phyloP scores from a whole-genome alignment of 53 echinoderm and acorn worm genomes.

The Holothuria scabra region DNA sequence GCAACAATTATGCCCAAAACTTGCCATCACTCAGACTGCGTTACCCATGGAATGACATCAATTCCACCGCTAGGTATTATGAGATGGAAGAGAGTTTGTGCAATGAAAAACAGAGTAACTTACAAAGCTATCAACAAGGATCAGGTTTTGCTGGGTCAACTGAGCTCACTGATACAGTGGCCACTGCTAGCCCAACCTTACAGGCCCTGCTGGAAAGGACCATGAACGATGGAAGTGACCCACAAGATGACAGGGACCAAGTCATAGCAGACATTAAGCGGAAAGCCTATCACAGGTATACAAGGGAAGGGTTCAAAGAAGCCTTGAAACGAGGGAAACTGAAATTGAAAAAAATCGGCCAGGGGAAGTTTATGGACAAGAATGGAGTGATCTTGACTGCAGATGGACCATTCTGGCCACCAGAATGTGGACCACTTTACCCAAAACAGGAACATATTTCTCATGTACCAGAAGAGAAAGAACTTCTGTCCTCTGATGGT shows the following conservation, averaged over 20 bases:
- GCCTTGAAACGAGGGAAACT: conserved; percentile 71
- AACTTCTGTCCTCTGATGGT: conserved; percentile 77
- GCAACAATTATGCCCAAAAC: conserved; percentile 78
- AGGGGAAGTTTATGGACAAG: conserved; percentile 83
- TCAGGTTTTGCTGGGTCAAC: neutral
- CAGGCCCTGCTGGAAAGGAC: conserved; percentile 41
- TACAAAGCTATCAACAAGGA: neutral
- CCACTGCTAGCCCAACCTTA: conserved; percentile 37
- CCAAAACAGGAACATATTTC: conserved; percentile 86
- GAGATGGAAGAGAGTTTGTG: conserved; percentile 39
- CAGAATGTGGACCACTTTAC: conserved; percentile 89
- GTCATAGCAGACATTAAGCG: conserved; percentile 67
- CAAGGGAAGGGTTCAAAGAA: conserved; percentile 78
- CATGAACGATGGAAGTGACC: conserved; percentile 18
- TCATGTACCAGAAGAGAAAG: conserved; percentile 50
- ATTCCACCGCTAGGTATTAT: conserved; percentile 52
- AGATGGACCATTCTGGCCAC: conserved; percentile 99
- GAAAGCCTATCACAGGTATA: conserved; percentile 81
- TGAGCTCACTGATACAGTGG: conserved; percentile 4
- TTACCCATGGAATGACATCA: conserved; percentile 71
- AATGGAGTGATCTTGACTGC: conserved; percentile 86
- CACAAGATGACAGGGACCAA: conserved; percentile 54
- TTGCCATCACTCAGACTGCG: conserved; percentile 78
- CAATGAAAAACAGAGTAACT: neutral
- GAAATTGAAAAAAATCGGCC: conserved; percentile 78